Conservation (phyloP, 1,140 invertebrate species). For the Lepidurus packardi region DNA sequence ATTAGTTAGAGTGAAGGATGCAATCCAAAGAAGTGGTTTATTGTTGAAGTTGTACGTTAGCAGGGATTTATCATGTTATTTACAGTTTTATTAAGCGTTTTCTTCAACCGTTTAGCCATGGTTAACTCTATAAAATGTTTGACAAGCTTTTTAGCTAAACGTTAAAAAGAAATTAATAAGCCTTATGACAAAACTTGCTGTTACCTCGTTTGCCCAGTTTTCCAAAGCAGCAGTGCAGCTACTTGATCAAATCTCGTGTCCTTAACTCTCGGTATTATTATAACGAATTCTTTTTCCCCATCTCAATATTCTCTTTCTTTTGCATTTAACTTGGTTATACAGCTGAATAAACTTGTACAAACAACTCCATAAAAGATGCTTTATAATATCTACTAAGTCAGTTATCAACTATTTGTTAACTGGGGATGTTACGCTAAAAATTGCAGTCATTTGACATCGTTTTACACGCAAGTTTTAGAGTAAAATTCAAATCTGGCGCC, state of each 20-base stretch:
- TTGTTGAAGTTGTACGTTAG: not conserved
- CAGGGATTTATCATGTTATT: not conserved
- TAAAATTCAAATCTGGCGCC: too few species aligned
- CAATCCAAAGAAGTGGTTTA: not conserved
- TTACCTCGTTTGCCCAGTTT: not conserved
- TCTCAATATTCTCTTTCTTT: not conserved
- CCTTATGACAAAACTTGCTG: not conserved
- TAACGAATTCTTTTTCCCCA: not conserved
- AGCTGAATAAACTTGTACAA: not conserved
- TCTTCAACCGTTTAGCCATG: not conserved
- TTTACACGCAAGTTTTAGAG: too few species aligned
- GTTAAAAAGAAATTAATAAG: slow-evolving; percentile 9
- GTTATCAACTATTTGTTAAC: too few species aligned
- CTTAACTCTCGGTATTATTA: not conserved
- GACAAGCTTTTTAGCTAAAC: not conserved
- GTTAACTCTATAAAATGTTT: not conserved
- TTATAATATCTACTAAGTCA: too few species aligned
- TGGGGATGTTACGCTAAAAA: too few species aligned
- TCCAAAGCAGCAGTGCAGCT: slow-evolving; percentile 2
- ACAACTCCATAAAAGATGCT: not conserved
- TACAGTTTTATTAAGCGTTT: not conserved
- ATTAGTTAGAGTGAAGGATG: not conserved
- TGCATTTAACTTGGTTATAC: not conserved
- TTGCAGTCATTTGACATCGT: too few species aligned
- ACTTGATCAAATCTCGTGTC: not conserved